Evolutionary conservation across 2,113 vertebrate species (phyloP).

Genomic region (Anarrhichthys ocellatus): DNA sequence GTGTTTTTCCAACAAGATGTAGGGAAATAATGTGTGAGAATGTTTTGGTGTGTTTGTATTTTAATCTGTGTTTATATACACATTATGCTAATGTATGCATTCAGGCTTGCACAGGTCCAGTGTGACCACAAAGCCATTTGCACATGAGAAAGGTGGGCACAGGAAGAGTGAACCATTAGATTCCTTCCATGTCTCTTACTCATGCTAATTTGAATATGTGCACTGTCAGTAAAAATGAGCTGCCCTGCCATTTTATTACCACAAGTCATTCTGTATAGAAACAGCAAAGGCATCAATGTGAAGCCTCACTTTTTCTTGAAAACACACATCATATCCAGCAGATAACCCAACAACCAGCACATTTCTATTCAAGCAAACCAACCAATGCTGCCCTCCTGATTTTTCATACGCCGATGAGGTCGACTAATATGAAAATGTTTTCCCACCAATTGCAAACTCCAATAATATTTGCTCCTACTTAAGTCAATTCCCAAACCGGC

Average conservation of each 20-base stretch:
- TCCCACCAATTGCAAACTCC: not conserved
- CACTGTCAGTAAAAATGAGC: conserved; percentile 61
- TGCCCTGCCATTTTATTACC: conserved; percentile 41
- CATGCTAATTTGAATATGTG: conserved; percentile 45
- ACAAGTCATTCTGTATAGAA: conserved; percentile 44
- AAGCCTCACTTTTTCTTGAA: conserved; percentile 49
- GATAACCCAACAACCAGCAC: conserved; percentile 1
- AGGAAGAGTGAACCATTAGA: conserved; percentile 27
- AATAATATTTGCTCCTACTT: conserved; percentile 17
- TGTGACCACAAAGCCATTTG: conserved; percentile 11
- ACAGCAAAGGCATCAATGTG: conserved; percentile 34
- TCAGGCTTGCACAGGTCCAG: conserved; percentile 3
- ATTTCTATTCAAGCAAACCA: not conserved
- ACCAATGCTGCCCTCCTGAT: not conserved
- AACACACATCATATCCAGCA: conserved; percentile 20
- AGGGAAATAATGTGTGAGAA: not conserved
- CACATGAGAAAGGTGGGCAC: conserved; percentile 24
- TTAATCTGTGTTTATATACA: not conserved
- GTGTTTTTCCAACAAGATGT: not conserved
- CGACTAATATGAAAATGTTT: not conserved
- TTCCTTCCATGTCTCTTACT: conserved; percentile 48
- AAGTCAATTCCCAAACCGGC: conserved; percentile 14
- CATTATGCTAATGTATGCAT: conserved; percentile 17
- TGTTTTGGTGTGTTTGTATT: not conserved
- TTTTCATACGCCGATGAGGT: not conserved